Conservation (phyloP, 1,140 invertebrate genomes). For the Oppia nitens region DNA sequence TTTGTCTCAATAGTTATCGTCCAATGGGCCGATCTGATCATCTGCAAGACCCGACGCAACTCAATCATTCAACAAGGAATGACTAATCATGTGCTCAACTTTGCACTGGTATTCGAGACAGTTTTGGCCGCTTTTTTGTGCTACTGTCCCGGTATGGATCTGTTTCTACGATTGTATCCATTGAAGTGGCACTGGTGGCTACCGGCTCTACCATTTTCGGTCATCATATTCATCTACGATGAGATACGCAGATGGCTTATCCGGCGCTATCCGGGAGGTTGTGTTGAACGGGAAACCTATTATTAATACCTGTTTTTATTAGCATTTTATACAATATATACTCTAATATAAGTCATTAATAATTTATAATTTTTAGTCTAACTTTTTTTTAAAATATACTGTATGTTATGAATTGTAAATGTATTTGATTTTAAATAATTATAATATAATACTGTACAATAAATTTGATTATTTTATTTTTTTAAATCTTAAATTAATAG, state of each 20-base stretch:
- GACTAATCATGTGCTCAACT: constrained; percentile 47
- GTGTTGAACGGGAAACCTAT: constrained; percentile 36
- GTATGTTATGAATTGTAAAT: too few relatives aligned
- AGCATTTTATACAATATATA: too few relatives aligned
- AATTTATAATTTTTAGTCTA: too few relatives aligned
- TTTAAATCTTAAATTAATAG: too few relatives aligned
- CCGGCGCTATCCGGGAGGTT: constrained; percentile 32
- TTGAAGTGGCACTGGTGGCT: constrained; percentile 41
- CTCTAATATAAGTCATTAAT: too few relatives aligned
- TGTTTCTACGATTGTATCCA: constrained; percentile 38
- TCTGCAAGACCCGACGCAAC: too few relatives aligned
- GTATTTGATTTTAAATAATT: too few relatives aligned
- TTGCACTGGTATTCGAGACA: constrained; percentile 53
- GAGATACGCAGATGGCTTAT: constrained; percentile 33
- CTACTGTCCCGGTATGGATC: constrained; percentile 52
- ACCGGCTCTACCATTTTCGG: constrained; percentile 32
- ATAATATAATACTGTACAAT: too few relatives aligned
- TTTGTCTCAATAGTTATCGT: constrained; percentile 90
- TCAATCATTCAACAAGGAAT: constrained; percentile 46
- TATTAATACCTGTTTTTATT: constrained; percentile 25
- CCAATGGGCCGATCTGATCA: constrained; percentile 50
- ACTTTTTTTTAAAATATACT: too few relatives aligned
- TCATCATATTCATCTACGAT: constrained; percentile 36
- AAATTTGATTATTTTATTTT: too few relatives aligned
- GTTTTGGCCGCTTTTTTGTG: constrained; percentile 46